Percentiles rank a stretch among this genome's conserved stretches.
phyloP scores from a whole-genome alignment of 2,113 vertebrate genomes.

The Ammodramus savannarum region DNA sequence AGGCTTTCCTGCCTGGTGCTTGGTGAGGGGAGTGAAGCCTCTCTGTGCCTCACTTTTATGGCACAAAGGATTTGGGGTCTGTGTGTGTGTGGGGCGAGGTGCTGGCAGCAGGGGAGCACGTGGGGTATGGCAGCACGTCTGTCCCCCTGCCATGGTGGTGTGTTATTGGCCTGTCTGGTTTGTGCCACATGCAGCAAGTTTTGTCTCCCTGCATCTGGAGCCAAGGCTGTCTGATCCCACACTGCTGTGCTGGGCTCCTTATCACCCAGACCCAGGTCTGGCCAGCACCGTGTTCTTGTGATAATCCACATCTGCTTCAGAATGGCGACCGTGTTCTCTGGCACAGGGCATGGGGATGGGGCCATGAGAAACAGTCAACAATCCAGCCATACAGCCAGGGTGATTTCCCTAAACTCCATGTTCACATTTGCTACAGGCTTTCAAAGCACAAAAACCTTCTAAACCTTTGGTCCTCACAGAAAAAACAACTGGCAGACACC shows the following conservation, averaged over 20 bases:
- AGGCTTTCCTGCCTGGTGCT: not conserved
- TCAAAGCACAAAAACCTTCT: not conserved
- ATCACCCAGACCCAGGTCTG: not conserved
- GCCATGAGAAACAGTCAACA: not conserved
- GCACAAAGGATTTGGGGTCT: not conserved
- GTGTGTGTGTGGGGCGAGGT: rapidly evolving
- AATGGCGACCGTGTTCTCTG: rapidly evolving
- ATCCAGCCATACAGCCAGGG: not conserved
- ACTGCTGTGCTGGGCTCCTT: not conserved
- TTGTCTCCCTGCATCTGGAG: rapidly evolving
- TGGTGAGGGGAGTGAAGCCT: not conserved
- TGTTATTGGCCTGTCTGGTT: rapidly evolving
- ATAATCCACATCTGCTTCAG: not conserved
- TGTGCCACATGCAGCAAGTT: not conserved
- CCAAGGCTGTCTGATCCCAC: not conserved
- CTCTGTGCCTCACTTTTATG: not conserved
- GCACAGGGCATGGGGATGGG: not conserved
- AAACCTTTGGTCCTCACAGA: not conserved
- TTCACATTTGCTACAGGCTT: not conserved
- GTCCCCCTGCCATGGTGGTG: rapidly evolving
- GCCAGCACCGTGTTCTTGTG: rapidly evolving
- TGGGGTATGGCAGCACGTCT: not conserved
- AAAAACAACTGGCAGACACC: not conserved
- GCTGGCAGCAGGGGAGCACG: rapidly evolving
- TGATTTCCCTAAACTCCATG: not conserved